Evolutionary conservation across 1,140 invertebrate genomes (phyloP), one percentile per base, ranked within the genome.

Genomic region (Lepidurus couesii): DNA sequence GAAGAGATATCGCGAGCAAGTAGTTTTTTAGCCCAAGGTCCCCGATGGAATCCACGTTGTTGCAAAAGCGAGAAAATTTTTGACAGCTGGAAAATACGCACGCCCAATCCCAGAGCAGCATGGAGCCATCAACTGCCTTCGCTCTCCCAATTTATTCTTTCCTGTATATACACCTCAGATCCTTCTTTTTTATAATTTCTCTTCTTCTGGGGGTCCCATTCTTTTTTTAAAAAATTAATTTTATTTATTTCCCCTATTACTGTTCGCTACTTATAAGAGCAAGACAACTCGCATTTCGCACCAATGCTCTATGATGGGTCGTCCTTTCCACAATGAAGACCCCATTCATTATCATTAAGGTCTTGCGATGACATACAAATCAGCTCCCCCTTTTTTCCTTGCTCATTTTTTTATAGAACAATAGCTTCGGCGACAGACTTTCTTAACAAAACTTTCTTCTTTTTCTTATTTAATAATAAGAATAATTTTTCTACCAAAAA

Each of bases 71-170:
- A 21, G 13, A 65, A 65, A 65, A 65, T 21, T 13, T 65, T 65
- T 65, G 53, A 65, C 53, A 65, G 53, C 53, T 65, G 53, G 8
- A 65, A 65, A 65, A 65, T 65, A 13, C 21, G 53, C 53, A 13
- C 16, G 53, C 13, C 13, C 13, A 7, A 65, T 13, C 53, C 45
- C 53, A 21, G 21, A 65, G 6, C 53, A 65, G 53, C 53, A 9
- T n/a, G 53, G 53, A 65, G 53, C 53, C 13, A 9, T 65, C 9
- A 9, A 65, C 53, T 65, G 53, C 13, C 53, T 11, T 34, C 34
- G 34, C 34, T 34, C 34, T 34, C 34, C 34, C 34, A 13, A 65
- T 65, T 65, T 65, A 65, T 65, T 9, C 53, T 65, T 65, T 65
- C 53, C 53, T 9, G 53, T 65, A 34, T 34, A 4, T 34, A 34